A percentile compares a stretch with the other conserved stretches of the same genome.
Evolutionary conservation across 2,113 vertebrate genomes (phyloP).

Genomic region (Leptobrachium ailaonicum): DNA sequence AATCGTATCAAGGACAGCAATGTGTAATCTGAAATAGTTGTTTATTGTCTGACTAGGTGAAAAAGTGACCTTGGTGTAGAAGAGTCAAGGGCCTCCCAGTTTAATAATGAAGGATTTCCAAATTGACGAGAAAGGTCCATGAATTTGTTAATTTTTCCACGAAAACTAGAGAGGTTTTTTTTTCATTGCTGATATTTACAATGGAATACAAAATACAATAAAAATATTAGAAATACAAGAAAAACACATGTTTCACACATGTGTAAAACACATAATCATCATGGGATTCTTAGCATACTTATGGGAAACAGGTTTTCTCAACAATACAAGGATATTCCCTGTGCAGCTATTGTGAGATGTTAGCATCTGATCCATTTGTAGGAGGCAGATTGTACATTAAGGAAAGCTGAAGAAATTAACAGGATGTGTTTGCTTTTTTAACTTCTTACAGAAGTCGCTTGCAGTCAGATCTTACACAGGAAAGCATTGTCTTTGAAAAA

Average conservation of each 20-base stretch:
- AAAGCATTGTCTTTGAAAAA: conserved; percentile 18
- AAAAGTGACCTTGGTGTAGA: too few species aligned
- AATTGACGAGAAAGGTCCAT: too few species aligned
- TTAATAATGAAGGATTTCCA: too few species aligned
- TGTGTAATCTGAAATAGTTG: too few species aligned
- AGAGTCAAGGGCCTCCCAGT: too few species aligned
- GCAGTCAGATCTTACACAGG: background rate
- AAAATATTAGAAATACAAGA: background rate
- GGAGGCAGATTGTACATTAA: background rate
- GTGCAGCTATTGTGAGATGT: conserved; percentile 12
- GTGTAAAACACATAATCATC: background rate
- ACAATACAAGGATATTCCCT: conserved; percentile 47
- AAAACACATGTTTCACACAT: background rate
- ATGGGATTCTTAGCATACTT: conserved; percentile 13
- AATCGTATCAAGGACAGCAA: too few species aligned
- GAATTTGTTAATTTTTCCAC: too few species aligned
- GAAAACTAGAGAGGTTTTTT: too few species aligned
- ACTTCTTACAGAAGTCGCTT: background rate
- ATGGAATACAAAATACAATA: too few species aligned
- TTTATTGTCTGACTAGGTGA: too few species aligned
- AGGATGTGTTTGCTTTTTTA: conserved; percentile 23
- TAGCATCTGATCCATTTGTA: background rate
- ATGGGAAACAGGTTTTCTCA: background rate
- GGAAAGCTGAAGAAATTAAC: conserved; percentile 12
- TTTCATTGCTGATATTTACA: too few species aligned